Conservation (phyloP, 2,113 vertebrate genomes). For the Neomonachus schauinslandi region DNA sequence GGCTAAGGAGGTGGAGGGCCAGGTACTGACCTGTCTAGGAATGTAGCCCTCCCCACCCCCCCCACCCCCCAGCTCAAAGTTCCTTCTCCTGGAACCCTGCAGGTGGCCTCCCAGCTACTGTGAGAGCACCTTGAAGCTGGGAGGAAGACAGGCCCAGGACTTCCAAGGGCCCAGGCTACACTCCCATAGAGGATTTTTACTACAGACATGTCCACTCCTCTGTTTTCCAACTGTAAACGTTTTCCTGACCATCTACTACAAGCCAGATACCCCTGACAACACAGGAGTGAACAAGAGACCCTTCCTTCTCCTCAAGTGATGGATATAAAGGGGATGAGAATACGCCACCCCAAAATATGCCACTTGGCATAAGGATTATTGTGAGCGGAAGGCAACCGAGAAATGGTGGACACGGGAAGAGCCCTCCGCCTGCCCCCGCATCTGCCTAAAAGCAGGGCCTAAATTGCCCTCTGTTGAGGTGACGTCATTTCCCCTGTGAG, state of each 20-base stretch:
- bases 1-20: background rate
- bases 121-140: background rate
- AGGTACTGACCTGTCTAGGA: background rate
- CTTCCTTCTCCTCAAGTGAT: background rate
- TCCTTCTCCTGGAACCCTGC: accelerated
- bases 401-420: background rate
- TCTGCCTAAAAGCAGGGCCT: background rate
- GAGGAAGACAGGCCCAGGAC: background rate
- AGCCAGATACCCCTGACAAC: background rate
- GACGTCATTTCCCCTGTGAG: background rate
- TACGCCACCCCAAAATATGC: background rate
- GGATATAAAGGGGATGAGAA: background rate
- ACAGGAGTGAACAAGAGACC: background rate
- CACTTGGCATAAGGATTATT: background rate
- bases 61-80: background rate
- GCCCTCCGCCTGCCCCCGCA: accelerated
- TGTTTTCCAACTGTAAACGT: background rate
- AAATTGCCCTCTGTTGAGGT: background rate
- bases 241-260: background rate
- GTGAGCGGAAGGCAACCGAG: background rate
- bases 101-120: background rate
- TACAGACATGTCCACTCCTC: background rate
- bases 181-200: background rate
- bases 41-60: accelerated
- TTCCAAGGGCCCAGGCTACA: background rate